Base-by-base conservation (phyloP, 2,888 invertebrate species). In the Xestia ashworthii region DNA sequence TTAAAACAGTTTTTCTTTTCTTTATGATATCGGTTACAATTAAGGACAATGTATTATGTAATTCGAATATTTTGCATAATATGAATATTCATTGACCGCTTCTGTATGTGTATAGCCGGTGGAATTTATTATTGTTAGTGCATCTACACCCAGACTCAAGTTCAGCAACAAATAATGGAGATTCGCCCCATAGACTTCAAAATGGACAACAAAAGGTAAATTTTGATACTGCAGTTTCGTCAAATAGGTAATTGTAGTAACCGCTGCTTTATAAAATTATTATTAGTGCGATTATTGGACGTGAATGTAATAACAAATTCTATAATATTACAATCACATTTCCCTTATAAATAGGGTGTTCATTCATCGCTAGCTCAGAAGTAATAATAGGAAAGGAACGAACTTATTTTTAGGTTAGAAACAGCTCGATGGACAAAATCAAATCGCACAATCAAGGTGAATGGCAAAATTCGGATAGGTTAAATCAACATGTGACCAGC, bases 371-470 rank as follows among this genome's bases (percentile, higher is more conserved):
- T 78, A 82, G 82, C 81, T 86, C 80, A 62, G 58, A 70, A 65
- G 74, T 87, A 86, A 84, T 81, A 83, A 83, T 86, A 86, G 80
- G 72, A 80, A 84, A 70, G 74, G 72, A 73, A 71, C 74, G 46
- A 73, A 64, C 74, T 80, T 85, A 85, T 82, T 88, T 87, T 85
- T 88, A 88, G 88, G 85, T 85, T 81, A 87, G 79, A 82, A 76
- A 74, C 46, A 74, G 74, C 76, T 80, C 76, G 75, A 77, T 46
- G 71, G 74, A 46, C 74, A 71, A 70, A 84, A 81, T 74, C 76
- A 83, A 87, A 80, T 81, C 78, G 68, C 75, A 68, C 58, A 73
- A 85, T 83, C 74, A 85, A 86, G 80, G 86, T 86, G 83, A 88
- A 86, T 88, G 83, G 74, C 82, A 81, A 83, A 74, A 72, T 80